These are phyloP conservation scores for Tortrix viridana DNA, from an alignment of 2,888 invertebrate genomes.

Conservation along the genomic window DNA sequence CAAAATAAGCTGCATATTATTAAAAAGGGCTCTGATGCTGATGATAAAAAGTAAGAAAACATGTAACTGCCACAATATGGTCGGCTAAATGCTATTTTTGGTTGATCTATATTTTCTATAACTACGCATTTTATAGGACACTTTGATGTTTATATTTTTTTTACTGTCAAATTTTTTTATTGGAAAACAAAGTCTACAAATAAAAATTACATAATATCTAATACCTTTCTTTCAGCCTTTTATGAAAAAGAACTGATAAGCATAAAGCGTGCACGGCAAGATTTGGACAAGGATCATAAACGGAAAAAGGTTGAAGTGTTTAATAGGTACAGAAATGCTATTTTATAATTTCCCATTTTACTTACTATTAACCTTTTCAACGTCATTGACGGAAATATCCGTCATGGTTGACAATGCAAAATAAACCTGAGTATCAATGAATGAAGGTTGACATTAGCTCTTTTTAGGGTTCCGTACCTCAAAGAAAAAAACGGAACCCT, in stretches of 20 bases:
- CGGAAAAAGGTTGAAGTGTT: constrained; percentile 43
- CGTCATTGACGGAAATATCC: no score
- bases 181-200: no score
- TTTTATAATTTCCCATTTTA: background rate
- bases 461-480: no score
- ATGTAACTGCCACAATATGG: constrained; percentile 41
- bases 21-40: constrained; percentile 7
- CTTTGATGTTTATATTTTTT: background rate
- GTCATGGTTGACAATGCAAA: no score
- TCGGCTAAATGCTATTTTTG: constrained; percentile 42
- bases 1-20: constrained; percentile 18
- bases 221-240: constrained; percentile 31
- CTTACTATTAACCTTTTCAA: no score
- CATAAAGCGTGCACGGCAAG: constrained; percentile 43
- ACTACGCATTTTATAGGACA: background rate
- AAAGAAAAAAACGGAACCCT: no score
- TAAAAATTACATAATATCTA: no score
- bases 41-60: background rate
- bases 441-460: no score
- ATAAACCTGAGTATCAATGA: no score
- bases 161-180: no score
- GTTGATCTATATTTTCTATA: constrained; percentile 47
- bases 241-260: constrained; percentile 44
- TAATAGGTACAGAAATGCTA: constrained; percentile 39
- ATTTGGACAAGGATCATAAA: constrained; percentile 48